Evolutionary conservation across 2,797 vertebrate species (phyloP).

Genomic region (Merluccius polli): DNA sequence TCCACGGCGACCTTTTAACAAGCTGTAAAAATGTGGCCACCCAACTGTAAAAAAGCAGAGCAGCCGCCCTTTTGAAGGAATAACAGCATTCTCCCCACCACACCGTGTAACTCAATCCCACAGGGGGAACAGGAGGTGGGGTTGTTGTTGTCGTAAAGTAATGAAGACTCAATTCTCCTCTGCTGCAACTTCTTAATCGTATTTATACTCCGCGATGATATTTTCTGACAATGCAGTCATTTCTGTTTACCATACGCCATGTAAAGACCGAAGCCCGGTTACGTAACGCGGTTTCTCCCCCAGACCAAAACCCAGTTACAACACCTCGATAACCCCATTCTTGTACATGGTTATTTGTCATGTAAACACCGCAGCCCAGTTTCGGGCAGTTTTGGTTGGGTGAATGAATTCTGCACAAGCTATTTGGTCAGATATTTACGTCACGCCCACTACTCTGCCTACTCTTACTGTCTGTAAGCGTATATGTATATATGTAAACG

Average conservation of each 20-base stretch:
- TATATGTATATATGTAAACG: too few relatives aligned
- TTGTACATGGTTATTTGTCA: too few relatives aligned
- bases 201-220: too few relatives aligned
- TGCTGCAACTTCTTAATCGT: not conserved
- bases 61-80: conserved; percentile 38
- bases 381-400: not conserved
- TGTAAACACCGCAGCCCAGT: too few relatives aligned
- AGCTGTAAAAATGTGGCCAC: conserved; percentile 34
- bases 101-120: conserved; percentile 21
- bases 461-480: not conserved
- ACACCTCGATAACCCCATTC: too few relatives aligned
- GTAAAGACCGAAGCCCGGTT: not conserved
- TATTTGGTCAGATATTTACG: not conserved
- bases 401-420: not conserved
- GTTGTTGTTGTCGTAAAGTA: not conserved
- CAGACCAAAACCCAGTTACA: not conserved
- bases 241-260: not conserved
- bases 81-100: conserved; percentile 28
- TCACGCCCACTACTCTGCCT: not conserved
- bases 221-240: not conserved
- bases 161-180: not conserved
- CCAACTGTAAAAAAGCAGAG: conserved; percentile 36
- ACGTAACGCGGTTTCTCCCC: not conserved
- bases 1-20: conserved; percentile 54
- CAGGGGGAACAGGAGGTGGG: not conserved